Conservation (phyloP, 2,797 vertebrate species). For the Hyperoplus immaculatus region DNA sequence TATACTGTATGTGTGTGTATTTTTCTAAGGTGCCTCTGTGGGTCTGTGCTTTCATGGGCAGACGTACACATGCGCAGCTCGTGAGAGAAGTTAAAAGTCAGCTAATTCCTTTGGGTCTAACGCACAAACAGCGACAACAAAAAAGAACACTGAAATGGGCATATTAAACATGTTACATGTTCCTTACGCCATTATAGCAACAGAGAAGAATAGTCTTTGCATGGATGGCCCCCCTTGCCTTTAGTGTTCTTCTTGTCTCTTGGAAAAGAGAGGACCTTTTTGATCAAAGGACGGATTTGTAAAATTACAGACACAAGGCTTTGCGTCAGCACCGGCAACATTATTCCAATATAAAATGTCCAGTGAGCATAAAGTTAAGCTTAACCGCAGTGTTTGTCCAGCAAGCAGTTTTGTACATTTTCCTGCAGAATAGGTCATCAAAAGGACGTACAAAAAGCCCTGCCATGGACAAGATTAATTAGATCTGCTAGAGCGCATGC, state of each 20-base stretch:
- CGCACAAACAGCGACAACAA: constrained; percentile 4
- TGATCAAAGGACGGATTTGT: constrained; percentile 37
- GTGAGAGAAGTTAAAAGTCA: constrained; percentile 22
- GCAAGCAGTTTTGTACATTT: constrained; percentile 45
- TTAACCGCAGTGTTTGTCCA: constrained; percentile 46
- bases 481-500: constrained; percentile 29
- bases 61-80: constrained; percentile 13
- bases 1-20: constrained; percentile 29
- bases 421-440: constrained; percentile 54
- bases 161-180: constrained; percentile 26
- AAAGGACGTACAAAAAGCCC: constrained; percentile 46
- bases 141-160: background rate
- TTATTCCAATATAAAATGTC: constrained; percentile 47
- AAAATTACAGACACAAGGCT: constrained; percentile 43
- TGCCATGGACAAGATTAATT: constrained; percentile 44
- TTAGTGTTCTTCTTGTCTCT: constrained; percentile 22
- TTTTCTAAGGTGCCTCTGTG: constrained; percentile 50
- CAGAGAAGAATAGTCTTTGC: constrained; percentile 39
- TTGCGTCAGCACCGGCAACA: constrained; percentile 41
- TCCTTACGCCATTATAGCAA: constrained; percentile 31
- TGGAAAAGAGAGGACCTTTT: constrained; percentile 3
- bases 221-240: constrained; percentile 40
- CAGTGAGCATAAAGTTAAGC: constrained; percentile 30
- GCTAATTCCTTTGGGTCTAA: constrained; percentile 24
- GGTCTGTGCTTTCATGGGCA: constrained; percentile 47